Base-by-base conservation (phyloP, 2,888 invertebrate genomes). In the Oscheius sp. region DNA sequence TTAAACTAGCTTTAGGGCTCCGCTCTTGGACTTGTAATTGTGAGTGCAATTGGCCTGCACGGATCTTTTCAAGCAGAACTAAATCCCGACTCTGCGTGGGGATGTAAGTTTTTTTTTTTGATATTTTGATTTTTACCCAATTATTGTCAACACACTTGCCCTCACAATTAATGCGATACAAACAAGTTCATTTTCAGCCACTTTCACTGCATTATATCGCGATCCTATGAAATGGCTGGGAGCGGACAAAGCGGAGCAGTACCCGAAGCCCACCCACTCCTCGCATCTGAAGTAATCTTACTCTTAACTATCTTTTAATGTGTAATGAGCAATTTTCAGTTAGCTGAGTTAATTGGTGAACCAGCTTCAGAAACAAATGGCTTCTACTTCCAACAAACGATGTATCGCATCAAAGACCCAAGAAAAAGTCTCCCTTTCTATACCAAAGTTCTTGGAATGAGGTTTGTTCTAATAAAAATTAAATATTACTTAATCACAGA, bases 301-400 rank as follows among this genome's bases (percentile, higher is more conserved):
- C 3, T 48, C 8, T 48, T 39, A 23, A 57, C n/a, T n/a, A n/a
- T n/a, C n/a, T n/a, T 57, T 27, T 5, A 42, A 29, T 46, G 0
- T 45, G 17, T 8, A 12, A 42, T 42, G 42, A 8, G 3, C 3
- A 17, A 57, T n/a, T n/a, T 37, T 17, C 20, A 73, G 71, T 69
- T 71, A 48, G 63, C 65, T 3, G 64, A 58, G 10, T 50, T 76
- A 8, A 63, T 69, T 29, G 70, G 70, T 20, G 73, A 76, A 34
- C 69, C 73, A 15, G 31, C 71, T 15, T 70, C 72, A 10, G 79
- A 74, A 29, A 84, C 83, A 5, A 67, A 74, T 15, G 79, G 67
- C n/a, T 96, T 93, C 87, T 90, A 95, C 80, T 92, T 96, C 88
- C 95, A 96, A 89, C 96, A 96, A 90, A 96, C 95, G 0, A 96